Conservation (phyloP, 2,113 vertebrate genomes). For the Paralichthys olivaceus region DNA sequence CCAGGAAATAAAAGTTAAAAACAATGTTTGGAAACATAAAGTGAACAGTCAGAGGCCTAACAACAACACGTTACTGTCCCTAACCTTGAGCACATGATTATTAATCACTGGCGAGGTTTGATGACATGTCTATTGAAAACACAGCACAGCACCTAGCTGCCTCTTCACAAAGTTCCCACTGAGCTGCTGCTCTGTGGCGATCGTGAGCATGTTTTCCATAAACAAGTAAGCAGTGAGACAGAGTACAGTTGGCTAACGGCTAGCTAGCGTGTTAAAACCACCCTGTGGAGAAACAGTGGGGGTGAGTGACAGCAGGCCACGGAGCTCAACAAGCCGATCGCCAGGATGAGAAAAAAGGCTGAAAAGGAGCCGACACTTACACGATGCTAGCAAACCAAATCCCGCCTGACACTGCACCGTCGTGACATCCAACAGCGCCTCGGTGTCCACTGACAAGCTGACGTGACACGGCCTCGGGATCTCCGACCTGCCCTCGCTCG, state of each 20-base stretch:
- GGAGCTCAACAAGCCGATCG: conserved; percentile 10
- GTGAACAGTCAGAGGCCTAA: conserved; percentile 9
- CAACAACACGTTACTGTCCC: background rate
- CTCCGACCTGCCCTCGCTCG: conserved; percentile 24
- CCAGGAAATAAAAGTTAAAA: conserved; percentile 62
- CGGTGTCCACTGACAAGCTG: conserved; percentile 56
- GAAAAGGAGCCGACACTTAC: conserved; percentile 65
- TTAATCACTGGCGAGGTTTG: background rate
- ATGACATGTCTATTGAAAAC: background rate
- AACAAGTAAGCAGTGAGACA: background rate
- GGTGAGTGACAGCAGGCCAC: conserved; percentile 33
- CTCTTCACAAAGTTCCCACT: background rate
- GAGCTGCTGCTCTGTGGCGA: background rate
- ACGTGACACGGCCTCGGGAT: conserved; percentile 61
- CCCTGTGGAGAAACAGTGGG: background rate
- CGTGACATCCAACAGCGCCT: conserved; percentile 77
- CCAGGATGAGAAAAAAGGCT: background rate
- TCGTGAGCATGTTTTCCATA: background rate
- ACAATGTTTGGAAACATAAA: conserved; percentile 47
- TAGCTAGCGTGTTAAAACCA: conserved; percentile 22
- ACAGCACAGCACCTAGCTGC: background rate
- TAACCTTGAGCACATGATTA: background rate
- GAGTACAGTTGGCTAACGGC: background rate
- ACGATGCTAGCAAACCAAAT: conserved; percentile 77
- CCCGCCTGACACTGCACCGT: conserved; percentile 44